Percentiles rank a stretch among this genome's conserved stretches.
phyloP scores from a whole-genome alignment of 2,888 invertebrate genomes.

The Trilocha varians region DNA sequence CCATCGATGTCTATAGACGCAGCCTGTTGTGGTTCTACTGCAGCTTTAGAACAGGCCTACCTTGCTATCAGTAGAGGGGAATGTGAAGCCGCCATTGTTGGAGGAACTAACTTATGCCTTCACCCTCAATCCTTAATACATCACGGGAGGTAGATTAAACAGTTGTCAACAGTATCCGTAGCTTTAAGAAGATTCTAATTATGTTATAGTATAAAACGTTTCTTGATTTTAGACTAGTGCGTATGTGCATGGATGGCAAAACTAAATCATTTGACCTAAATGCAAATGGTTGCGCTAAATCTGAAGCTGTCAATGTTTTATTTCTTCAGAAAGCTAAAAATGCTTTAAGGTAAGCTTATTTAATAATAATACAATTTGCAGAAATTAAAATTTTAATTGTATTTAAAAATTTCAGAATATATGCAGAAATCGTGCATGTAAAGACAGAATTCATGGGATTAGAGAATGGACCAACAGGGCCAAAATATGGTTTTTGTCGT shows the following conservation, averaged over 20 bases:
- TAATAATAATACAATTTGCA: background rate
- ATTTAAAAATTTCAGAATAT: conserved; percentile 24
- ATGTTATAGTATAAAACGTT: no score
- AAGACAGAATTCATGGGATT: conserved; percentile 21
- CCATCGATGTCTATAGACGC: conserved; percentile 35
- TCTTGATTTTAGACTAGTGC: conserved; percentile 21
- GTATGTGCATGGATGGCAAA: conserved; percentile 82
- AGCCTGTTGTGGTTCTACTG: conserved; percentile 27
- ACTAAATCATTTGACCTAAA: conserved; percentile 88
- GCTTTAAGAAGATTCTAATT: no score
- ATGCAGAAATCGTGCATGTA: conserved; percentile 27
- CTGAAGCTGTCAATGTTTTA: conserved; percentile 78
- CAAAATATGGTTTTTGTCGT: conserved; percentile 23
- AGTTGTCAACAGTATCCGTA: background rate
- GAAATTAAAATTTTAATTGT: no score
- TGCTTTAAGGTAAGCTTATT: conserved; percentile 23
- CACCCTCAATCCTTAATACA: conserved; percentile 46
- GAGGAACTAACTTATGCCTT: conserved; percentile 43
- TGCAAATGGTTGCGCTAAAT: conserved; percentile 79
- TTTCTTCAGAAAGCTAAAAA: conserved; percentile 77
- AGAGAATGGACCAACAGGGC: conserved; percentile 12
- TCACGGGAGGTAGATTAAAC: conserved; percentile 14
- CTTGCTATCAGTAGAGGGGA: conserved; percentile 29
- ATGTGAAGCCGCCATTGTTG: conserved; percentile 70
- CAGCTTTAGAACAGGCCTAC: conserved; percentile 32